Conservation (phyloP, 2,888 invertebrate species). For the Pheosia tremula region DNA sequence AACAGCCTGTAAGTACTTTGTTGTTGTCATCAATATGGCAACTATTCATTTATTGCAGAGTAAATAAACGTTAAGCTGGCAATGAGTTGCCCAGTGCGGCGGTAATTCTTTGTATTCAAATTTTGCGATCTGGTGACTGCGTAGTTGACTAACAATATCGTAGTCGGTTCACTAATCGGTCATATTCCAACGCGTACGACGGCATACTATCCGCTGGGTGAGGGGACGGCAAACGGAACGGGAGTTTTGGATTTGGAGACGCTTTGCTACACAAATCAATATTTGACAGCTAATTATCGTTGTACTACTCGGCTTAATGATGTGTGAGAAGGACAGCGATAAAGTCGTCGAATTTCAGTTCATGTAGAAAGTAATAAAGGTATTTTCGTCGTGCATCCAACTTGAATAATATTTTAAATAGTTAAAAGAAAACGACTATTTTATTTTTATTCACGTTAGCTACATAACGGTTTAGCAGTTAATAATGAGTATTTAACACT, state of each 20-base stretch:
- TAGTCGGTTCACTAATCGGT: neutral
- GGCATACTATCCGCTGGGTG: constrained; percentile 26
- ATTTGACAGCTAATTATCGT: neutral
- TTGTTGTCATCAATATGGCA: constrained; percentile 24
- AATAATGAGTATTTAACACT: constrained; percentile 36
- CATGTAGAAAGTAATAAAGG: neutral
- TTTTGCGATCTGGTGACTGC: constrained; percentile 7
- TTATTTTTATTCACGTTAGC: neutral
- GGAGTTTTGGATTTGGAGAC: constrained; percentile 15
- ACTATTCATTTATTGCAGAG: constrained; percentile 32
- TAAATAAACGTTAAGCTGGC: constrained; percentile 41
- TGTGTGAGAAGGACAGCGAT: neutral
- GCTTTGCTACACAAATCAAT: neutral
- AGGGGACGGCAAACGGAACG: constrained; percentile 15
- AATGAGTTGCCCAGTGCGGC: constrained; percentile 44
- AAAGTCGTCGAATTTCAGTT: neutral
- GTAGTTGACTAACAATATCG: too few species aligned
- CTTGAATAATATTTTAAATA: constrained; percentile 3
- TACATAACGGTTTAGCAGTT: neutral
- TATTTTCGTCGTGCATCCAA: constrained; percentile 2
- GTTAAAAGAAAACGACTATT: neutral
- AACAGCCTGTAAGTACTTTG: too few species aligned
- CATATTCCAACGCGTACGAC: constrained; percentile 6
- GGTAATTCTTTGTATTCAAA: constrained; percentile 23
- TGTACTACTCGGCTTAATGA: neutral